These are phyloP conservation scores for Dryas iulia DNA, from an alignment of 1,140 invertebrate species.

Conservation along the genomic window DNA sequence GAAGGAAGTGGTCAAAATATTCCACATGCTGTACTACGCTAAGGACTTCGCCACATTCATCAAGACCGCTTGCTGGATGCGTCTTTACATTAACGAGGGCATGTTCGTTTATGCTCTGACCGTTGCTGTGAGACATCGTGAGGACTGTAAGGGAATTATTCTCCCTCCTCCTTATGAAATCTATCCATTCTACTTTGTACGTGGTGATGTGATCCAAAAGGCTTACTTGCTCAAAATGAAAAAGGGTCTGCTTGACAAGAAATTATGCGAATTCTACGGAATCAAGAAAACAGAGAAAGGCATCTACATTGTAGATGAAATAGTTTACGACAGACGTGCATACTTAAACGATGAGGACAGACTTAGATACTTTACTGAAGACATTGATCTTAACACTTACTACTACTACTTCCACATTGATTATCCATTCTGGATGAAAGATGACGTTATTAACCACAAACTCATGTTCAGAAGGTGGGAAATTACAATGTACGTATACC, in stretches of 20 bases:
- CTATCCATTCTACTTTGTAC: conserved; percentile 84
- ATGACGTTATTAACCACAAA: conserved; percentile 75
- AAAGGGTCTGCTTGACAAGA: conserved; percentile 63
- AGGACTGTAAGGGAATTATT: conserved; percentile 82
- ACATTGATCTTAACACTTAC: conserved; percentile 85
- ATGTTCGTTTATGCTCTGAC: conserved; percentile 84
- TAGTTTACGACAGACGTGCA: conserved; percentile 68
- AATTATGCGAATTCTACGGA: conserved; percentile 64
- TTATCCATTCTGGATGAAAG: conserved; percentile 84
- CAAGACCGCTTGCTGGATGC: conserved; percentile 83
- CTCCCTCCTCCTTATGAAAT: conserved; percentile 86
- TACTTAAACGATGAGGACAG: conserved; percentile 62
- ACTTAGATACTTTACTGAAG: conserved; percentile 85
- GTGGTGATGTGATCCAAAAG: conserved; percentile 81
- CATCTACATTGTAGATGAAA: conserved; percentile 70
- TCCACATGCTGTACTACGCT: conserved; percentile 85
- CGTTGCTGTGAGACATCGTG: conserved; percentile 82
- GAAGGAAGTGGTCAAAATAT: conserved; percentile 83
- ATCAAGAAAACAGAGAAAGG: conserved; percentile 70
- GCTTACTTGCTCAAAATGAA: conserved; percentile 82
- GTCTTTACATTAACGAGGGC: conserved; percentile 83
- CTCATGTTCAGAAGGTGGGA: conserved; percentile 82
- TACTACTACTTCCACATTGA: conserved; percentile 86
- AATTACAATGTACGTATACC: conserved; percentile 81
- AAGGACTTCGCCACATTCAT: conserved; percentile 83